A percentile compares a stretch with the other conserved stretches of the same genome.
These are phyloP conservation scores for Tringa solitaria DNA, from an alignment of 2,113 vertebrate genomes.

Conservation along the genomic window DNA sequence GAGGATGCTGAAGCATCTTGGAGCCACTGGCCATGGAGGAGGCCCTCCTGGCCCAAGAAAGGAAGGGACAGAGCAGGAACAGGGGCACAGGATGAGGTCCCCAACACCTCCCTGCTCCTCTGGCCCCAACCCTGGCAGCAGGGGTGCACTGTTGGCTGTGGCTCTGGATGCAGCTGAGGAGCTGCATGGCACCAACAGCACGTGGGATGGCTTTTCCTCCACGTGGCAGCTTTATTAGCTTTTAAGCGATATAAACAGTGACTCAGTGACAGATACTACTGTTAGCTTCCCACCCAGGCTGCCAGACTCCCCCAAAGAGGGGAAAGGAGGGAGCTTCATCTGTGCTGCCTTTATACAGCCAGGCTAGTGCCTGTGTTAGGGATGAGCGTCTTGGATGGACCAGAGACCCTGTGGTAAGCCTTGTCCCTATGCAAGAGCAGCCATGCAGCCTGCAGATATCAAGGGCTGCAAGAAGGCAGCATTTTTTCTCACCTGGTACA, in stretches of 20 bases:
- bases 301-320: not conserved
- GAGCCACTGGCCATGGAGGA: no score
- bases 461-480: not conserved
- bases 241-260: not conserved
- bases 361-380: not conserved
- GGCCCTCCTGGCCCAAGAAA: not conserved
- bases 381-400: not conserved
- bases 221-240: not conserved
- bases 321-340: not conserved
- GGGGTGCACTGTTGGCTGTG: not conserved
- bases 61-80: not conserved
- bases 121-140: fast-evolving
- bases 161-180: not conserved
- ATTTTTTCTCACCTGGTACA: not conserved
- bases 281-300: not conserved
- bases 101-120: not conserved
- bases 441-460: not conserved
- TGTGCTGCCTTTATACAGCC: not conserved
- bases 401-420: not conserved
- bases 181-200: not conserved
- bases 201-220: not conserved
- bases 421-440: fast-evolving
- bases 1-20: not conserved
- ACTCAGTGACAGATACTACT: not conserved
- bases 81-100: not conserved